Percentiles rank a stretch among this genome's conserved stretches.
These are phyloP conservation scores for Trichomycterus rosablanca DNA, from an alignment of 2,113 vertebrate species.

Conservation along the genomic window DNA sequence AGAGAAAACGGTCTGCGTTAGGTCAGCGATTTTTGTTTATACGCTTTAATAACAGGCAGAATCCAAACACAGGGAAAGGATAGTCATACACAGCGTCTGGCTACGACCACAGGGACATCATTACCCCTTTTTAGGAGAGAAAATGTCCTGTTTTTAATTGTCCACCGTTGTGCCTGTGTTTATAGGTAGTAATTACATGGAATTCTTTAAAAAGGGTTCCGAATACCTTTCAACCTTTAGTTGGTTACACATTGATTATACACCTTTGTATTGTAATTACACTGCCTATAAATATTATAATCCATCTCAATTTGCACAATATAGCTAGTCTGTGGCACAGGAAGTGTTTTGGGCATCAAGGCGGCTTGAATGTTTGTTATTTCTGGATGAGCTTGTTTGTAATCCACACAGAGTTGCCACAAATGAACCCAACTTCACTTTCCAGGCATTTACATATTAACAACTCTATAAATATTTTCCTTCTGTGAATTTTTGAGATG, in stretches of 20 bases:
- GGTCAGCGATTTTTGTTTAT: too few relatives aligned
- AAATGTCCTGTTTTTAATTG: neutral
- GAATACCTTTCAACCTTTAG: conserved; percentile 1
- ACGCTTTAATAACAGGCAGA: too few relatives aligned
- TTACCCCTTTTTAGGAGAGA: neutral
- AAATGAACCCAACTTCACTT: too few relatives aligned
- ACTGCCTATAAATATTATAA: conserved; percentile 15
- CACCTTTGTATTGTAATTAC: conserved; percentile 15
- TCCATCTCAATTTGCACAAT: conserved; percentile 26
- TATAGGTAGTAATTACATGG: conserved; percentile 28
- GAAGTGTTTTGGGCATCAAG: neutral
- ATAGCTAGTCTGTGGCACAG: conserved; percentile 15
- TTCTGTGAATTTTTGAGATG: conserved; percentile 27
- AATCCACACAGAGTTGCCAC: conserved; percentile 1
- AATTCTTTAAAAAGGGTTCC: conserved; percentile 3
- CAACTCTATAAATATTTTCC: conserved; percentile 31
- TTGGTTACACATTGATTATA: conserved; percentile 31
- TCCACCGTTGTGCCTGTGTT: too few relatives aligned
- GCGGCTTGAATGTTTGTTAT: conserved; percentile 8
- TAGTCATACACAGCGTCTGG: too few relatives aligned
- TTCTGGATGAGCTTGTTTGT: conserved; percentile 14
- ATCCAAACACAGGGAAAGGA: neutral
- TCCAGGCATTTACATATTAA: conserved; percentile 34
- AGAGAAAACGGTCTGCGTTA: too few relatives aligned
- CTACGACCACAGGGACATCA: neutral